Conservation (phyloP, 2,888 invertebrate species). For the Microctonus hyperodae region DNA sequence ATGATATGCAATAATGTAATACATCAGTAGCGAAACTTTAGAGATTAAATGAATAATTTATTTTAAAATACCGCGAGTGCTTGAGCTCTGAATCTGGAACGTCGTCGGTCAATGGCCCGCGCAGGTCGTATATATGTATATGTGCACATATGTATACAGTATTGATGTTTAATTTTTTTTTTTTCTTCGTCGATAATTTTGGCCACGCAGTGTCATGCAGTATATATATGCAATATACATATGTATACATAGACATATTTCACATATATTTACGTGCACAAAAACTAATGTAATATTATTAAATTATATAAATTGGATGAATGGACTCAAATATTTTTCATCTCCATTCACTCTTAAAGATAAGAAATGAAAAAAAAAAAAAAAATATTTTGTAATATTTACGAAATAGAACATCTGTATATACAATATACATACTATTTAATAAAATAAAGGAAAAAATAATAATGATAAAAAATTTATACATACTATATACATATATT, state of each 20-base stretch:
- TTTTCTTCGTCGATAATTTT: background rate
- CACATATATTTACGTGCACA: background rate
- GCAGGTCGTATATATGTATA: background rate
- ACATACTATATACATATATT: too few species aligned
- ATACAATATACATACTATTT: background rate
- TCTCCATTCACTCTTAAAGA: background rate
- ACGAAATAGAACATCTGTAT: background rate
- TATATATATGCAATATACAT: background rate
- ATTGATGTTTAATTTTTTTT: constrained; percentile 8
- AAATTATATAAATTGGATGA: background rate
- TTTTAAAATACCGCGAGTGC: constrained; percentile 1
- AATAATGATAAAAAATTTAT: background rate
- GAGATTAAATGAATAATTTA: constrained; percentile 1
- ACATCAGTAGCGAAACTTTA: background rate
- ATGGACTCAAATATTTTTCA: background rate
- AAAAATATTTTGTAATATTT: background rate
- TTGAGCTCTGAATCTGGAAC: constrained; percentile 59
- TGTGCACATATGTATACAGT: constrained; percentile 15
- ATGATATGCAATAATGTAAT: constrained; percentile 1
- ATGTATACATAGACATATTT: background rate
- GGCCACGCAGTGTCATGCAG: background rate
- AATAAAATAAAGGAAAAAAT: background rate
- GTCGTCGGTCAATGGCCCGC: constrained; percentile 56
- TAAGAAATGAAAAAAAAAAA: background rate
- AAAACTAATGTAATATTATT: background rate